A percentile compares a stretch with the other conserved stretches of the same genome.
phyloP scores from a whole-genome alignment of 2,888 invertebrate genomes.

The Apantesis nais region DNA sequence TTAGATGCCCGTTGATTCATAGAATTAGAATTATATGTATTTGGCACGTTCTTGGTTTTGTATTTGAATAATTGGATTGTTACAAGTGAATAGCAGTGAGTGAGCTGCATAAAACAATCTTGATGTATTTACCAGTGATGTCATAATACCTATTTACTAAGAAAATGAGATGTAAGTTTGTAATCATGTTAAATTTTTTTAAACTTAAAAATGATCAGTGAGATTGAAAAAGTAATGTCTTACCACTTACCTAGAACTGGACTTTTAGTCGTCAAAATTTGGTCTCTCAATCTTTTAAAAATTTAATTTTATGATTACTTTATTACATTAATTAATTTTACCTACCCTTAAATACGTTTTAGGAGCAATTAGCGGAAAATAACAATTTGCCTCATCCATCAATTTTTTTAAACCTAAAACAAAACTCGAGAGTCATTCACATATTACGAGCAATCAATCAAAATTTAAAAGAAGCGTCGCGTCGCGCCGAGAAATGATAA shows the following conservation, averaged over 20 bases:
- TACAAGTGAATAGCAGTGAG: neutral
- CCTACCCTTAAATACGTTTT: neutral
- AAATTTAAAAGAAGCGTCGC: slow-evolving; percentile 66
- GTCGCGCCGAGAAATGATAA: slow-evolving; percentile 66
- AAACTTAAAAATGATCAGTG: no score
- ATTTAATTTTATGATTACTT: no score
- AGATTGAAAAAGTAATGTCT: no score
- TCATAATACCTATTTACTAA: neutral
- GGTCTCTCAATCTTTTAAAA: no score
- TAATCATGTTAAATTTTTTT: no score
- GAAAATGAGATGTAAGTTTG: neutral
- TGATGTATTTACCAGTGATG: neutral
- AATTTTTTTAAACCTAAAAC: slow-evolving; percentile 22
- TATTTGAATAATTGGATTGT: slow-evolving; percentile 25
- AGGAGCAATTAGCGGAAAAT: neutral
- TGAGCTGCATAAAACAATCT: neutral
- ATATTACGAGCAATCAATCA: slow-evolving; percentile 72
- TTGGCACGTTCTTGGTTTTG: slow-evolving; percentile 40
- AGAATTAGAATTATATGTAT: slow-evolving; percentile 29
- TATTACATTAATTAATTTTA: neutral
- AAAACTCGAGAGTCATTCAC: slow-evolving; percentile 49
- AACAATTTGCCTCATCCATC: slow-evolving; percentile 23
- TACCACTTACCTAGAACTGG: no score
- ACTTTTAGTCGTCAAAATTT: no score
- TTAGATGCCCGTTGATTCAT: slow-evolving; percentile 15